Evolutionary conservation across 2,888 invertebrate genomes (phyloP).

Genomic region (Carterocephalus palaemon): DNA sequence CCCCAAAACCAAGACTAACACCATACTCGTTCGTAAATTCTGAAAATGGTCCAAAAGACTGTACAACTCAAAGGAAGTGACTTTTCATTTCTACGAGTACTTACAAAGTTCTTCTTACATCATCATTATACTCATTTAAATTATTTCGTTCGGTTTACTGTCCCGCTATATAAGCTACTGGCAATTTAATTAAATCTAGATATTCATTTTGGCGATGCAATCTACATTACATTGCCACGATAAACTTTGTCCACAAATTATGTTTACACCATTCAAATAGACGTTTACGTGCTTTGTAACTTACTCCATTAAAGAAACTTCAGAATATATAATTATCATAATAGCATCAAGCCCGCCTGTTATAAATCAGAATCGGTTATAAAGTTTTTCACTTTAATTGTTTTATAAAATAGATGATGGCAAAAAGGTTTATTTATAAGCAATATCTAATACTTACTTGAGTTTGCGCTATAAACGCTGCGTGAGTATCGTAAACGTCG

Average conservation of each 20-base stretch:
- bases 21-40: too few species aligned
- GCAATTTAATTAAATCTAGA: conserved; percentile 63
- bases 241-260: conserved; percentile 71
- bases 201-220: conserved; percentile 55
- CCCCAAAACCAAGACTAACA: too few species aligned
- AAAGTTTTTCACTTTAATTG: neutral
- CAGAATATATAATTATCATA: conserved; percentile 66
- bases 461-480: conserved; percentile 57
- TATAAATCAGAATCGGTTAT: neutral
- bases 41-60: too few species aligned
- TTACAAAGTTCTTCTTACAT: neutral
- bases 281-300: conserved; percentile 64
- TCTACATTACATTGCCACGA: conserved; percentile 64
- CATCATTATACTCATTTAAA: conserved; percentile 2
- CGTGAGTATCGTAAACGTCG: conserved; percentile 61
- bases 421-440: conserved; percentile 32
- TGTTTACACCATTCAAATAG: conserved; percentile 72
- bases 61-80: too few species aligned
- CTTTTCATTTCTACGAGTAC: too few species aligned
- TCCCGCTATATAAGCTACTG: conserved; percentile 37
- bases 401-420: conserved; percentile 27
- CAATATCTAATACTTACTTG: conserved; percentile 42
- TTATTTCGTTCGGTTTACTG: neutral
- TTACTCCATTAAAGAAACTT: conserved; percentile 69
- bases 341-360: too few species aligned